Evolutionary conservation across 2,888 invertebrate species (phyloP).

Genomic region (Agrotis ipsilon): DNA sequence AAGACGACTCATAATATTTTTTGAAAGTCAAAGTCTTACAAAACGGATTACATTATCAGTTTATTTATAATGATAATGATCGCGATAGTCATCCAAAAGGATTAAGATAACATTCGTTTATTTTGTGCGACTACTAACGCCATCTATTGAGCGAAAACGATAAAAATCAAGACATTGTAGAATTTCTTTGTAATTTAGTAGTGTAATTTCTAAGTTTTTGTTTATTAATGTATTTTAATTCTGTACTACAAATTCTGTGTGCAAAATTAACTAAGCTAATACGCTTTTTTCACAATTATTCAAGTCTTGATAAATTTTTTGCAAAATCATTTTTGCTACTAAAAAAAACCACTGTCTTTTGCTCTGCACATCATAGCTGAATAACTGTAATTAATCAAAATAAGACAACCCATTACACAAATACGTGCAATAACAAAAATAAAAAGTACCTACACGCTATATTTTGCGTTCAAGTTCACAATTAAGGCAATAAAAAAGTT

Average conservation of each 20-base stretch:
- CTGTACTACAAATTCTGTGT: no score
- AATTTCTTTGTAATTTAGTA: no score
- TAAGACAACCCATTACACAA: neutral
- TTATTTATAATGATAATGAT: neutral
- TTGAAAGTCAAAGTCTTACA: conserved; percentile 2
- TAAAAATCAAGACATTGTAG: no score
- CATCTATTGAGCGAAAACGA: conserved; percentile 36
- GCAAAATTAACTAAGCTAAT: no score
- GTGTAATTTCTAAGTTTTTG: no score
- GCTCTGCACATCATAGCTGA: no score
- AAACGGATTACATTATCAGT: conserved; percentile 17
- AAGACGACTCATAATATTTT: conserved; percentile 30
- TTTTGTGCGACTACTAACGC: conserved; percentile 24
- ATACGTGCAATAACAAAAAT: neutral
- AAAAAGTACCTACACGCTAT: neutral
- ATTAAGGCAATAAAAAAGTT: conserved; percentile 13
- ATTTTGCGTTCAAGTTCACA: neutral
- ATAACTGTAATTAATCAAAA: no score
- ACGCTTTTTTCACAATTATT: no score
- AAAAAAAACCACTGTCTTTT: no score
- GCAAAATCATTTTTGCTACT: no score
- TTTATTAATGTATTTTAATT: no score
- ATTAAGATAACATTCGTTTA: neutral
- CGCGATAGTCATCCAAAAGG: neutral
- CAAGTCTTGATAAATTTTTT: no score